These are phyloP conservation scores for Bubo bubo DNA, from an alignment of 2,113 vertebrate genomes.

Conservation along the genomic window DNA sequence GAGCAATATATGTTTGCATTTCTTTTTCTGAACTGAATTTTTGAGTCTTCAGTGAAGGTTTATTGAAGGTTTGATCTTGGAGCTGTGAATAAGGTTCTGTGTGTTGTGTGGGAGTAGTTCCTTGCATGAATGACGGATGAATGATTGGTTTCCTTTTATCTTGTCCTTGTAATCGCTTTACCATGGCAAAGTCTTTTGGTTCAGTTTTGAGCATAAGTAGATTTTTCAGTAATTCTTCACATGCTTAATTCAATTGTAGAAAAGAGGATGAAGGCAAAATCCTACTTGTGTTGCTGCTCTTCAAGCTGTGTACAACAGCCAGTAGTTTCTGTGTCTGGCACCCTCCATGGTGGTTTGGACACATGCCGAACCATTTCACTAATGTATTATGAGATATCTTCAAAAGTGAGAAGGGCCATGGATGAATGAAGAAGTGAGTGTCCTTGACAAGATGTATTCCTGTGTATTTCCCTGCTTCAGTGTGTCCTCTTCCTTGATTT, in stretches of 20 bases:
- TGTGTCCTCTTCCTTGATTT: neutral
- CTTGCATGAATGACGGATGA: neutral
- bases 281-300: neutral
- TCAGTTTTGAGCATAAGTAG: neutral
- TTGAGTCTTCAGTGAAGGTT: neutral
- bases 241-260: neutral
- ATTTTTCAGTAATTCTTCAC: slow-evolving; percentile 7
- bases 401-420: neutral
- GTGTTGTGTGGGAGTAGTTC: neutral
- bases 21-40: neutral
- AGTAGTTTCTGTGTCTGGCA: neutral
- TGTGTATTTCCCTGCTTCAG: neutral
- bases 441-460: neutral
- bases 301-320: neutral
- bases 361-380: neutral
- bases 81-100: neutral
- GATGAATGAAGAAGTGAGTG: neutral
- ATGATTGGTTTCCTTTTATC: neutral
- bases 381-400: neutral
- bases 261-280: slow-evolving; percentile 29
- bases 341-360: neutral
- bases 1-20: neutral
- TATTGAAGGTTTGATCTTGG: neutral
- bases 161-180: neutral
- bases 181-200: neutral